Evolutionary conservation across 2,113 vertebrate species (phyloP).

Genomic region (Casuarius casuarius): DNA sequence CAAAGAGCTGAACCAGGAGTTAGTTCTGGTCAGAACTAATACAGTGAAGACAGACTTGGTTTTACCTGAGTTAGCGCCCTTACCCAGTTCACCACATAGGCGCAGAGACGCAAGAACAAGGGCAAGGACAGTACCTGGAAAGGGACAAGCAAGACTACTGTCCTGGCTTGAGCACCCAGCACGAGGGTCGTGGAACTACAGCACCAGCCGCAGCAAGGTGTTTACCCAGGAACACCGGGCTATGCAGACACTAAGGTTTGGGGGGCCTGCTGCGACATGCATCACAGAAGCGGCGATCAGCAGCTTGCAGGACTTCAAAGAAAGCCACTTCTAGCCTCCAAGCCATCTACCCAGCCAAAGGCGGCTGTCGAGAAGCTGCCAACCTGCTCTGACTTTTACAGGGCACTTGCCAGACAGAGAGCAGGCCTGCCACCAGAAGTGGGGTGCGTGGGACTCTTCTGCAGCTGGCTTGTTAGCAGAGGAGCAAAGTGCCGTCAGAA

Average conservation of each 20-base stretch:
- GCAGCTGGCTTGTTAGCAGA: conserved; percentile 15
- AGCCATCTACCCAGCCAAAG: not conserved
- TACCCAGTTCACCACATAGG: not conserved
- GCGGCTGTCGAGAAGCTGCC: not conserved
- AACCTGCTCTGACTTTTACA: conserved; percentile 46
- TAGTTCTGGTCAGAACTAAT: fast-evolving
- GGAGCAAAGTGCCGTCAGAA: not conserved
- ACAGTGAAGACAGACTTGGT: not conserved
- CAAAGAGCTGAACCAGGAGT: not conserved
- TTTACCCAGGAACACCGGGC: not conserved
- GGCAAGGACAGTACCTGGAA: not conserved
- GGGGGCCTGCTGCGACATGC: conserved; percentile 9
- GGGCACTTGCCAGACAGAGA: conserved; percentile 29
- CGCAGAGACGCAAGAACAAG: not conserved
- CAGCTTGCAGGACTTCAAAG: conserved; percentile 62
- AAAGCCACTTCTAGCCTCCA: not conserved
- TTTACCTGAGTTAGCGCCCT: not conserved
- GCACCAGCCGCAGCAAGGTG: not conserved
- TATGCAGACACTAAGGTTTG: fast-evolving
- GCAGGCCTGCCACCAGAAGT: conserved; percentile 44
- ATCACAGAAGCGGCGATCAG: not conserved
- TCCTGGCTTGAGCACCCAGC: fast-evolving
- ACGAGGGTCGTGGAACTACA: fast-evolving
- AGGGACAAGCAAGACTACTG: not conserved
- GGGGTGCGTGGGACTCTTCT: conserved; percentile 31